phyloP scores from a whole-genome alignment of 2,888 invertebrate species.

The Tanaodytes sp. region DNA sequence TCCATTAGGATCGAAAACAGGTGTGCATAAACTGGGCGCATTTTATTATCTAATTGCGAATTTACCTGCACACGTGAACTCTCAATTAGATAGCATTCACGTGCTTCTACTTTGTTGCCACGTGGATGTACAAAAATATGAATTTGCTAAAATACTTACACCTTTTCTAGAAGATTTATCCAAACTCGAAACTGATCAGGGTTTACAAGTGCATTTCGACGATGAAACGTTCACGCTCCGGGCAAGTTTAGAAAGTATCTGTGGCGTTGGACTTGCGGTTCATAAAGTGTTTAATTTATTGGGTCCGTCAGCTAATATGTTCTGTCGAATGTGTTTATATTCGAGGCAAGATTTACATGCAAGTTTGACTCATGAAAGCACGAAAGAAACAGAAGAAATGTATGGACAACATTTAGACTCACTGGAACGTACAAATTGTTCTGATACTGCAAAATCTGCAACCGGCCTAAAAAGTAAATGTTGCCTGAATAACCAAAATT shows the following conservation, averaged over 20 bases:
- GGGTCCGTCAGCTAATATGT: slow-evolving; percentile 41
- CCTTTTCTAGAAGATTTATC: slow-evolving; percentile 44
- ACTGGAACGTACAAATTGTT: slow-evolving; percentile 6
- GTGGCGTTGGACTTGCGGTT: slow-evolving; percentile 49
- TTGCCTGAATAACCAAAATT: slow-evolving; percentile 31
- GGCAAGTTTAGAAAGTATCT: slow-evolving; percentile 36
- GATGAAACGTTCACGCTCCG: slow-evolving; percentile 10
- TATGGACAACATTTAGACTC: slow-evolving; percentile 13
- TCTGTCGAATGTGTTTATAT: slow-evolving; percentile 46
- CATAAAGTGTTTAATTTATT: slow-evolving; percentile 45
- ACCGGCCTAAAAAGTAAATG: slow-evolving; percentile 38
- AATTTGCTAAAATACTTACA: slow-evolving; percentile 34
- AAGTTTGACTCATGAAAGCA: no score
- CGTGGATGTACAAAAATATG: slow-evolving; percentile 37
- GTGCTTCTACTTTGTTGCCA: slow-evolving; percentile 30
- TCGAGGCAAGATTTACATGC: slow-evolving; percentile 41
- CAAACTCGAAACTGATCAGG: slow-evolving; percentile 9
- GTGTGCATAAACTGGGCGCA: slow-evolving; percentile 51
- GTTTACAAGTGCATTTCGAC: slow-evolving; percentile 16
- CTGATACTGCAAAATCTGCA: slow-evolving; percentile 1
- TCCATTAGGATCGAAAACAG: slow-evolving; percentile 54
- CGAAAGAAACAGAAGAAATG: slow-evolving; percentile 8
- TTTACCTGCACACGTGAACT: slow-evolving; percentile 47
- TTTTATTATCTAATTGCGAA: slow-evolving; percentile 33
- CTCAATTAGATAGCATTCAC: slow-evolving; percentile 44